Evolutionary conservation across 1,140 invertebrate species (phyloP), one percentile per base, ranked within the genome.

Genomic region (Nasonia giraulti): DNA sequence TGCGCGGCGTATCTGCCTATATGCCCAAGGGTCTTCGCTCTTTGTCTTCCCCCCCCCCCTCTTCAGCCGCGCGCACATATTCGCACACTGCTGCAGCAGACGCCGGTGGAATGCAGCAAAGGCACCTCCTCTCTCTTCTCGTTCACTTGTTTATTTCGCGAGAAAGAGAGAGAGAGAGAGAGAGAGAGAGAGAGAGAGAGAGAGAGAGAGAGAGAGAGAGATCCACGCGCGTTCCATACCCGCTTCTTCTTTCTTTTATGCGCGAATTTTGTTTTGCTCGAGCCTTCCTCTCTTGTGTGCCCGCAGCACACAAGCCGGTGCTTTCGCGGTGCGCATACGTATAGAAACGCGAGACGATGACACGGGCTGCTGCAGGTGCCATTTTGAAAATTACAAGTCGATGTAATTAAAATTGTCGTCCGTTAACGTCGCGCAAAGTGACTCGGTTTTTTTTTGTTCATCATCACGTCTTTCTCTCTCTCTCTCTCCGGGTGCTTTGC

Each of bases 71-170:
- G 27, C 23, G 12, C 68, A 11, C 68, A 23, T 1, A 0, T 37
- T 27, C 27, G 0, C n/a, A 71, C n/a, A 4, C 3, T 23, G 87
- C 79, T 87, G 84, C 86, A 84, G 88, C 89, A 91, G 89, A 91
- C 90, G 91, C 75, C 86, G 89, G 10, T 80, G 90, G 91, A 92
- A 92, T 91, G 91, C 89, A 89, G 89, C 88, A 89, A 91, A 91
- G 91, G 90, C 89, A 90, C 89, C 88, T 89, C 89, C 88, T 89
- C 85, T 85, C 89, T 84, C 84, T 74, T 78, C 85, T 85, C 86
- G 74, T 88, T 85, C 89, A 89, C 90, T 91, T 91, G 90, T 91
- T 91, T 91, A 91, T 90, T 90, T 90, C 90, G 86, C 1, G 81
- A 33, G 47, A 17, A 12, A 47, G 44, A 10, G 44, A 50, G 55